Evolutionary conservation across 2,888 invertebrate genomes (phyloP).

Genomic region (Hipparchia semele): DNA sequence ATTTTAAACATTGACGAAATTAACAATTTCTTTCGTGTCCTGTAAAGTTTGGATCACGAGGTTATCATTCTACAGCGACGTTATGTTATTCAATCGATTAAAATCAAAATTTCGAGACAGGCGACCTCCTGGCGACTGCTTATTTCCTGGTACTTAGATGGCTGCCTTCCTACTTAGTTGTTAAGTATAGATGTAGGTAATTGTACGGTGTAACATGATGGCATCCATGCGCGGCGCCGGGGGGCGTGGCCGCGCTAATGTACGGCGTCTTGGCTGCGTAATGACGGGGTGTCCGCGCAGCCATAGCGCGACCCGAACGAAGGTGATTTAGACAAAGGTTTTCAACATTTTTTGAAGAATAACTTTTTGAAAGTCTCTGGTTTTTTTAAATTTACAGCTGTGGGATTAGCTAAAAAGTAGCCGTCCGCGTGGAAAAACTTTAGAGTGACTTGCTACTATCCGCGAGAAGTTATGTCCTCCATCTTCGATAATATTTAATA

Average conservation of each 20-base stretch:
- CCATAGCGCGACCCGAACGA: too few relatives aligned
- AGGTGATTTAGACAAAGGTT: not conserved
- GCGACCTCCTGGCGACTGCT: slow-evolving; percentile 5
- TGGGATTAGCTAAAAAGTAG: too few relatives aligned
- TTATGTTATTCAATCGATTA: too few relatives aligned
- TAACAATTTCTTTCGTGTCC: too few relatives aligned
- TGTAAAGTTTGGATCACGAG: too few relatives aligned
- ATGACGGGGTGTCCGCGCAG: slow-evolving; percentile 28
- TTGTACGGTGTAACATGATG: slow-evolving; percentile 22
- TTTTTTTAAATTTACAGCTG: too few relatives aligned
- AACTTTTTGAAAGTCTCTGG: not conserved
- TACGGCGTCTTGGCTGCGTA: slow-evolving; percentile 17
- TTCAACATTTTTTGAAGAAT: not conserved
- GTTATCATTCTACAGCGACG: too few relatives aligned
- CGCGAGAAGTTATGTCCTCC: too few relatives aligned
- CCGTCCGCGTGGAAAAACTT: too few relatives aligned
- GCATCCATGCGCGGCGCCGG: slow-evolving; percentile 27
- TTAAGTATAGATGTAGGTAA: slow-evolving; percentile 23
- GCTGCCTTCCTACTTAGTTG: not conserved
- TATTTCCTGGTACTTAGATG: slow-evolving; percentile 14
- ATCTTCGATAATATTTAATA: too few relatives aligned
- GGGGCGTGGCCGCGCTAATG: slow-evolving; percentile 32
- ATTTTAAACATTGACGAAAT: too few relatives aligned
- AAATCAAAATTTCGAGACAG: not conserved
- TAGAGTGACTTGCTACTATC: too few relatives aligned